Conservation (phyloP, 2,113 vertebrate species). For the Trinectes maculatus region DNA sequence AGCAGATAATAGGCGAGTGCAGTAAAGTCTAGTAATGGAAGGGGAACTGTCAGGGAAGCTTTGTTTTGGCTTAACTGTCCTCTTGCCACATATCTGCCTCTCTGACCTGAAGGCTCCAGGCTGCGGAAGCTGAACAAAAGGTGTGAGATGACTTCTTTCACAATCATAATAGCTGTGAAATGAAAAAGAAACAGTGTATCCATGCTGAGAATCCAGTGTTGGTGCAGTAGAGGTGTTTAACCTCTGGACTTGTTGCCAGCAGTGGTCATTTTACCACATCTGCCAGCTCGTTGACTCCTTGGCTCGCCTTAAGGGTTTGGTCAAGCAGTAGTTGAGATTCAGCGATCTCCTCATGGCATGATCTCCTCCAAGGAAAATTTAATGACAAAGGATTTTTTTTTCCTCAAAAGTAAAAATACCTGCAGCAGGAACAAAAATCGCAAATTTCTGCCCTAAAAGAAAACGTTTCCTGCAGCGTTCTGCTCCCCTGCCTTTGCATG, state of each 20-base stretch:
- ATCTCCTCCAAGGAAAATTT: not conserved
- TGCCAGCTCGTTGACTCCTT: not conserved
- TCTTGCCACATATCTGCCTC: not conserved
- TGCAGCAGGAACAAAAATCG: too few relatives aligned
- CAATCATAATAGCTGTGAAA: not conserved
- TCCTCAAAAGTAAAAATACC: too few relatives aligned
- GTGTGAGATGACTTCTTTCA: not conserved
- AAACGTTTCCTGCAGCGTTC: not conserved
- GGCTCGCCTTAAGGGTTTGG: not conserved
- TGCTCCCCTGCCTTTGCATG: not conserved
- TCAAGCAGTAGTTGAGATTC: not conserved
- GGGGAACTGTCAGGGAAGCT: not conserved
- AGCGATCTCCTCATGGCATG: not conserved
- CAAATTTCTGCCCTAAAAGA: too few relatives aligned
- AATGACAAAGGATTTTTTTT: not conserved
- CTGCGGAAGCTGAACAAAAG: slow-evolving; percentile 3
- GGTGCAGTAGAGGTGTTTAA: not conserved
- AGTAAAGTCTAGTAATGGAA: not conserved
- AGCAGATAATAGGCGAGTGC: slow-evolving; percentile 4
- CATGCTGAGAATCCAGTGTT: not conserved
- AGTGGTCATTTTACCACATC: not conserved
- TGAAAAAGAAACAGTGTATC: not conserved
- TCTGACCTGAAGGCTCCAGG: slow-evolving; percentile 7
- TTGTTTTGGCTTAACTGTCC: not conserved
- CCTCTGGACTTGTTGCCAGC: not conserved